Conservation (phyloP, 2,888 invertebrate species). For the Eristalis tenax region DNA sequence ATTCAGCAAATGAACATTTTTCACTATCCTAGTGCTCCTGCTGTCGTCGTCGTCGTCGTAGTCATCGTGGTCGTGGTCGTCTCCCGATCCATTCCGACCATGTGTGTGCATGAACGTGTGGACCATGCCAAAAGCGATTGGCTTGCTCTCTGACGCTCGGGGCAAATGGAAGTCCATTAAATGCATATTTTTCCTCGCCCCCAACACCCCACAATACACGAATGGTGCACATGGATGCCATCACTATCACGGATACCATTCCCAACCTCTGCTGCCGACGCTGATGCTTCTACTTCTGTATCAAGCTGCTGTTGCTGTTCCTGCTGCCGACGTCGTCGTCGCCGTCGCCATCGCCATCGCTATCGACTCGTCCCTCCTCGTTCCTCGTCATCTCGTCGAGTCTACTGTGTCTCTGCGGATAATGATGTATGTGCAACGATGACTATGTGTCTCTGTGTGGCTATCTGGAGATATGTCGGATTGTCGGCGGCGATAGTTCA, state of each 20-base stretch:
- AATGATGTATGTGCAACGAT: slow-evolving; percentile 65
- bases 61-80: not conserved
- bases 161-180: slow-evolving; percentile 72
- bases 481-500: slow-evolving; percentile 64
- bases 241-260: slow-evolving; percentile 43
- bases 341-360: not conserved
- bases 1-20: slow-evolving; percentile 62
- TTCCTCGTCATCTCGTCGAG: slow-evolving; percentile 23
- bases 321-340: not conserved
- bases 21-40: slow-evolving; percentile 9
- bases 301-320: slow-evolving; percentile 47
- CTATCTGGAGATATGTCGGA: slow-evolving; percentile 67
- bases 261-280: slow-evolving; percentile 33
- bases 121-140: slow-evolving; percentile 70
- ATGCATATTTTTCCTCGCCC: slow-evolving; percentile 67
- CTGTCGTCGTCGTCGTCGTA: not conserved
- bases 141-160: slow-evolving; percentile 68
- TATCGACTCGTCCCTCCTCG: slow-evolving; percentile 5
- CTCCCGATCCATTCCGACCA: not conserved
- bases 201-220: not conserved
- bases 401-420: slow-evolving; percentile 43
- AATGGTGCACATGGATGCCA: slow-evolving; percentile 12
- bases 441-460: slow-evolving; percentile 47
- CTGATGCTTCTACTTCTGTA: slow-evolving; percentile 58
- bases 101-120: slow-evolving; percentile 55